Conservation (phyloP, 2,113 vertebrate genomes). For the Mesitornis unicolor region DNA sequence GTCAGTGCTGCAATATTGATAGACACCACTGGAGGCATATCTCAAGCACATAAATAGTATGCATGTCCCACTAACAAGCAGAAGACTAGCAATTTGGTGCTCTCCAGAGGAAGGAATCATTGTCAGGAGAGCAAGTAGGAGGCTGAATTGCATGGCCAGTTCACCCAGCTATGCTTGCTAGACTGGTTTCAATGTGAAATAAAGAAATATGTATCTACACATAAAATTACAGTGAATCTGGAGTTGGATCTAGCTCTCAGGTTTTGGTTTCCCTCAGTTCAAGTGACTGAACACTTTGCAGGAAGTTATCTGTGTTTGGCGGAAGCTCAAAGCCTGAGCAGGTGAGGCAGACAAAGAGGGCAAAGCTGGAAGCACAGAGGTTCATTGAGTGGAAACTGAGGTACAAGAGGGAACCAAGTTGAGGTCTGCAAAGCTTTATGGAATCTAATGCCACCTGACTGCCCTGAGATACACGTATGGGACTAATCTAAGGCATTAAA, state of each 20-base stretch:
- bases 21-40: background rate
- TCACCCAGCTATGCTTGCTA: background rate
- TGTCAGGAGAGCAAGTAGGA: background rate
- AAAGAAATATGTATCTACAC: background rate
- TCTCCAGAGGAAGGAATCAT: background rate
- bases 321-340: background rate
- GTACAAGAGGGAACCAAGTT: background rate
- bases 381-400: background rate
- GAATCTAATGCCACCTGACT: background rate
- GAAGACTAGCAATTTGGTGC: background rate
- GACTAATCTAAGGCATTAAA: fast-evolving
- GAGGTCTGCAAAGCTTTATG: background rate
- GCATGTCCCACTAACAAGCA: background rate
- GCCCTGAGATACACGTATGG: no score
- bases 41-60: background rate
- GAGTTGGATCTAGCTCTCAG: background rate
- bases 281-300: background rate
- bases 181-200: background rate
- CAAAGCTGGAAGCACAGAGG: background rate
- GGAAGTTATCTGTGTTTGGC: background rate
- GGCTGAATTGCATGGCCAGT: background rate
- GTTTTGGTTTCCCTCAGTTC: background rate
- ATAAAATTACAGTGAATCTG: background rate
- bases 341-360: background rate
- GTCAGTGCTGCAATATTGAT: background rate